phyloP scores from a whole-genome alignment of 2,888 invertebrate species.

The Drosophila trichaetosa region DNA sequence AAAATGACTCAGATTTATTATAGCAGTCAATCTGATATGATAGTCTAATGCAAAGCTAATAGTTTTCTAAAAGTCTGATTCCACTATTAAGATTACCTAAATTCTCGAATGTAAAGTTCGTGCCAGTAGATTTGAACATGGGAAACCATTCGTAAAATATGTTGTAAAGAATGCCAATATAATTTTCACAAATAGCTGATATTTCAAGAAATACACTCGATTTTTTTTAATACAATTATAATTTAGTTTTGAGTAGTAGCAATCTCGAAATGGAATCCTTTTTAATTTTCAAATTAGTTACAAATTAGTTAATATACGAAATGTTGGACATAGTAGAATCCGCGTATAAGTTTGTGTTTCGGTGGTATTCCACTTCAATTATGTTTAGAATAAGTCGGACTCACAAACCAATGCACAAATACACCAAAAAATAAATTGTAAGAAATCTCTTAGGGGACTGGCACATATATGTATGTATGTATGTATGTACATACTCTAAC shows the following conservation, averaged over 20 bases:
- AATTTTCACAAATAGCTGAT: not conserved
- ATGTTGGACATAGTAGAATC: not conserved
- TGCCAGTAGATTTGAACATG: too few relatives aligned
- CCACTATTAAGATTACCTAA: not conserved
- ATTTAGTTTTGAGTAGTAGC: not conserved
- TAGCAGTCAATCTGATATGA: not conserved
- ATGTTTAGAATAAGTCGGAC: not conserved
- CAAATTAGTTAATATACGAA: not conserved
- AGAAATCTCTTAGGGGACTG: not conserved
- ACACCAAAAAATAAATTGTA: not conserved
- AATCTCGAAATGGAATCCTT: not conserved
- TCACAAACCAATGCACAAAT: not conserved
- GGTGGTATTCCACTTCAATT: not conserved
- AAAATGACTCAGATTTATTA: not conserved
- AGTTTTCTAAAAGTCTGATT: not conserved
- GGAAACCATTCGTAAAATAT: not conserved
- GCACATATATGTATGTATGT: accelerated
- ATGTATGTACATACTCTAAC: too few relatives aligned
- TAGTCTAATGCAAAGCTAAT: not conserved
- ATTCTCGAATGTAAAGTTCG: not conserved
- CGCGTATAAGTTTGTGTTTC: not conserved
- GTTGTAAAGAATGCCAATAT: not conserved
- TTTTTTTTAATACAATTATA: not conserved
- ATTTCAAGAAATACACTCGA: not conserved
- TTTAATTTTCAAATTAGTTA: not conserved